Evolutionary conservation across 1,140 invertebrate species (phyloP).

Genomic region (Acromyrmex charruanus): DNA sequence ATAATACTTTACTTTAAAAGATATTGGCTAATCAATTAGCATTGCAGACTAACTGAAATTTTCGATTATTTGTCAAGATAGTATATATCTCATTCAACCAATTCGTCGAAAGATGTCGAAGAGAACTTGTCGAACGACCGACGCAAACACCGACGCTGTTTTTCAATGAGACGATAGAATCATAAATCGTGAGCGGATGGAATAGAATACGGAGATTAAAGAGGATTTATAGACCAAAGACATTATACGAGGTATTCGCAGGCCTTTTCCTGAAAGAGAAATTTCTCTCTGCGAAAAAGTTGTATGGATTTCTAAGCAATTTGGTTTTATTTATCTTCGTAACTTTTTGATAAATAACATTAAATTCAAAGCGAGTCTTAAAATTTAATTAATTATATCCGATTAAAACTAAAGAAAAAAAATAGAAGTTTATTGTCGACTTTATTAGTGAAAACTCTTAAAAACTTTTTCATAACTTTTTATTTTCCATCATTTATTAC

Average conservation of each 20-base stretch:
- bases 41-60: constrained; percentile 3
- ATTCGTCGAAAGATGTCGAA: constrained; percentile 22
- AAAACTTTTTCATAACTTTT: neutral
- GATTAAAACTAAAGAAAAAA: neutral
- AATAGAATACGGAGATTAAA: constrained; percentile 3
- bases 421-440: neutral
- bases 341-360: neutral
- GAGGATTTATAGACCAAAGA: constrained; percentile 41
- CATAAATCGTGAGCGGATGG: constrained; percentile 19
- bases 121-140: constrained; percentile 38
- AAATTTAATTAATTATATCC: neutral
- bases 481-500: neutral
- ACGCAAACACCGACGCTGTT: constrained; percentile 13
- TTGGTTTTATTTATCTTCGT: neutral
- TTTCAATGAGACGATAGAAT: constrained; percentile 13
- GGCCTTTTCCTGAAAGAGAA: neutral
- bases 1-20: neutral
- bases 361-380: neutral
- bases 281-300: neutral
- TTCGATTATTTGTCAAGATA: neutral
- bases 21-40: neutral
- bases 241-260: neutral
- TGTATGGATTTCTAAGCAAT: neutral
- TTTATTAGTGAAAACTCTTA: neutral
- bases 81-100: neutral